These are phyloP conservation scores for Lasiurus borealis DNA, from an alignment of 2,113 vertebrate species.

Conservation along the genomic window DNA sequence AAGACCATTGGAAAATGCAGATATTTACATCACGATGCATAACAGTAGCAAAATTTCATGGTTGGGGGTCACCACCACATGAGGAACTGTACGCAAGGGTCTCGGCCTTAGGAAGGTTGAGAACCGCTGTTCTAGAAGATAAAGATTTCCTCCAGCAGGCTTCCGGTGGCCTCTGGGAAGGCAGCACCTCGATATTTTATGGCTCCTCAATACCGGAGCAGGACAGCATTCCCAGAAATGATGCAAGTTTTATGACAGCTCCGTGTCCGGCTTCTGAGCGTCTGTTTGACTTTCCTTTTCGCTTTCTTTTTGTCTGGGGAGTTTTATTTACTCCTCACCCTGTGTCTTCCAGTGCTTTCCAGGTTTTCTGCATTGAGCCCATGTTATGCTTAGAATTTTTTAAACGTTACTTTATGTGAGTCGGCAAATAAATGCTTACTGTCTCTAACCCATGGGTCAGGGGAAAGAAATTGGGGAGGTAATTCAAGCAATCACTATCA, in stretches of 20 bases:
- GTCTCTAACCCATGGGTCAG: neutral
- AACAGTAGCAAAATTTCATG: too few species aligned
- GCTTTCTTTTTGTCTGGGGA: neutral
- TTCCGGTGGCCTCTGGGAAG: neutral
- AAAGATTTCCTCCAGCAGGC: neutral
- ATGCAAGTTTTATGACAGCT: accelerated
- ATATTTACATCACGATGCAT: too few species aligned
- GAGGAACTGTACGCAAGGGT: too few species aligned
- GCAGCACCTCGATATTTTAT: neutral
- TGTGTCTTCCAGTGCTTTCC: neutral
- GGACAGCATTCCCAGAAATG: neutral
- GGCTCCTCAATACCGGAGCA: neutral
- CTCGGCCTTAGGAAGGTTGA: too few species aligned
- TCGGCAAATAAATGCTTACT: accelerated
- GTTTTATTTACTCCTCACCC: neutral
- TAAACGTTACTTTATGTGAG: neutral
- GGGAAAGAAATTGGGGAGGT: accelerated
- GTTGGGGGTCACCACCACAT: too few species aligned
- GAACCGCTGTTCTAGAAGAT: conserved; percentile 38
- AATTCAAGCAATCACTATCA: accelerated
- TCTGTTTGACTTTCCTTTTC: neutral
- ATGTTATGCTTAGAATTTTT: neutral
- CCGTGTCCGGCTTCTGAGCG: accelerated
- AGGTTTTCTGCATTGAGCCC: neutral
- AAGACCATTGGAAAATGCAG: too few species aligned